Base-by-base conservation (phyloP, 2,888 invertebrate species). In the Pardosa pseudoannulata region DNA sequence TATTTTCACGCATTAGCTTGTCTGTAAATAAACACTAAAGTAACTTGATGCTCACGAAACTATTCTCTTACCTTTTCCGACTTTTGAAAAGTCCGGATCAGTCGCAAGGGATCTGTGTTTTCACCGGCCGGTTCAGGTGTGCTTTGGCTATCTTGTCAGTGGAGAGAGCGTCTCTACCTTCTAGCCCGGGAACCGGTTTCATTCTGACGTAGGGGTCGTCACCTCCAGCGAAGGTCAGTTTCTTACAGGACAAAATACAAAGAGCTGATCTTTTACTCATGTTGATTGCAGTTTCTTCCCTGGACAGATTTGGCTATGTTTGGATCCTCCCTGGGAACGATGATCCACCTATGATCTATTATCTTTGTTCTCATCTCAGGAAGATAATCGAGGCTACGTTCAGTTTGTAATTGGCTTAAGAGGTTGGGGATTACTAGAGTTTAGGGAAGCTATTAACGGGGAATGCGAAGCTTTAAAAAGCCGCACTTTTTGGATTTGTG, bases 181-280 rank as follows among this genome's bases (percentile, higher is more conserved):
- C 29, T n/a, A n/a, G n/a, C 64, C 27, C 64, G 19, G 29, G 67
- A 71, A 71, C 79, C 71, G 79, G 70, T 79, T 71, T 70, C 36
- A 11, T 7, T 28, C 75, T 65, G 68, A 68, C 73, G 62, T 32
- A 31, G 19, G 78, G 50, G 78, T 78, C 78, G 67, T 64, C 62
- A 62, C 62, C 39, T 62, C 50, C 39, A 11, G 29, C 71, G 79
- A 79, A 79, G 79, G 70, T 79, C 64, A 71, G 79, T 79, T 71
- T 71, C 46, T 46, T 46, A 16, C 71, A 71, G 71, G 71, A 23
- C 41, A 71, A 41, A 23, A 46, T n/a, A 71, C 29, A 46, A 70
- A 16, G 71, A 28, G 46, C 28, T 50, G 11, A 13, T 5, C 6
- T 41, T 27, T 27, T 29, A 9, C n/a, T 46, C 16, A 19, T 41